phyloP scores from a whole-genome alignment of 2,113 vertebrate genomes.

The Forbesichthys agassizii region DNA sequence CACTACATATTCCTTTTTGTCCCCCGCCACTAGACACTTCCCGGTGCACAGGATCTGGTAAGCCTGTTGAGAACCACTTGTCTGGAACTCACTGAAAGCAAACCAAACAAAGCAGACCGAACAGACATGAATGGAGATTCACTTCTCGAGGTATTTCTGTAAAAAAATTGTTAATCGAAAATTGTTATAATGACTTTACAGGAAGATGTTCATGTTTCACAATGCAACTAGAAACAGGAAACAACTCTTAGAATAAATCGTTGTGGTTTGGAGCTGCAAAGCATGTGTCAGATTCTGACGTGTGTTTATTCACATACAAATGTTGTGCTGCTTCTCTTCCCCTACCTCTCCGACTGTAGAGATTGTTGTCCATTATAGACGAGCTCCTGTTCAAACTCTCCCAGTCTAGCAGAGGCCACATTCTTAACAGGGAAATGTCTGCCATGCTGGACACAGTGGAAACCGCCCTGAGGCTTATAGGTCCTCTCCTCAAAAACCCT shows the following conservation, averaged over 20 bases:
- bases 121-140: conserved; percentile 1
- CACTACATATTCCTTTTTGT: background rate
- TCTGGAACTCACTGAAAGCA: conserved; percentile 16
- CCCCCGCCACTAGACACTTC: conserved; percentile 24
- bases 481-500: conserved; percentile 24
- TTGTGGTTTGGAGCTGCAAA: conserved; percentile 25
- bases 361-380: conserved; percentile 56
- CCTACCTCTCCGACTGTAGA: conserved; percentile 45
- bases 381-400: conserved; percentile 25
- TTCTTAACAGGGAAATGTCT: conserved; percentile 50
- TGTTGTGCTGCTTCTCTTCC: conserved; percentile 12
- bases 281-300: conserved; percentile 32
- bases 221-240: conserved; percentile 11
- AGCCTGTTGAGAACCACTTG: conserved; percentile 33
- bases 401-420: conserved; percentile 8
- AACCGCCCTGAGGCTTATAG: conserved; percentile 41
- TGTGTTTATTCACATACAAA: conserved; percentile 9
- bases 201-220: background rate
- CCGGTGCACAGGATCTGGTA: background rate
- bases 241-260: conserved; percentile 37
- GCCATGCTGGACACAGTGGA: conserved; percentile 60
- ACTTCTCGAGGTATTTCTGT: conserved; percentile 53
- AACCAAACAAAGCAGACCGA: background rate
- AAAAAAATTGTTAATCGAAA: background rate
- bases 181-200: background rate